These are phyloP conservation scores for Drosophila neocordata DNA, from an alignment of 1,140 invertebrate genomes.

Conservation along the genomic window DNA sequence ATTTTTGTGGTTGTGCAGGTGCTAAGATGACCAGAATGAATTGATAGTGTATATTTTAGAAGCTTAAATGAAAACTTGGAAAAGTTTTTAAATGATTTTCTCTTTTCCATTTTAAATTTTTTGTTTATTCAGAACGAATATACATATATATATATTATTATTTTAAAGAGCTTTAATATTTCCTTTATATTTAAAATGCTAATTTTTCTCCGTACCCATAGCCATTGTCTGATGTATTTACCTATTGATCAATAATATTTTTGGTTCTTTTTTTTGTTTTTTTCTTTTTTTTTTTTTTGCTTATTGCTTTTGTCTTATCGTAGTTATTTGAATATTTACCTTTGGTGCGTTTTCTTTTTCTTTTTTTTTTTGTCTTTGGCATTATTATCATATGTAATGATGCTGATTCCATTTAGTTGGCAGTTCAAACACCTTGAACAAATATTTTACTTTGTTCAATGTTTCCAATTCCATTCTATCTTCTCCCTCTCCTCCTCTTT, in stretches of 20 bases:
- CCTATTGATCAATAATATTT: constrained; percentile 25
- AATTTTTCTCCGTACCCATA: neutral
- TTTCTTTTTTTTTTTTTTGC: too few species aligned
- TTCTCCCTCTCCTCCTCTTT: neutral
- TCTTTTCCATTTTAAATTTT: neutral
- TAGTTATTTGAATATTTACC: constrained; percentile 7
- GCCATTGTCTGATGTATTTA: neutral
- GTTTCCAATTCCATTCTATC: neutral
- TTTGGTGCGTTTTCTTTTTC: neutral
- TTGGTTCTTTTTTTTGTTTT: constrained; percentile 1
- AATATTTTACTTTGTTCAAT: constrained; percentile 58
- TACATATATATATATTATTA: too few species aligned
- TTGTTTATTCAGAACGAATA: too few species aligned
- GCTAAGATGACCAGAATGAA: too few species aligned
- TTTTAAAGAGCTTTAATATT: too few species aligned
- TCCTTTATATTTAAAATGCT: neutral
- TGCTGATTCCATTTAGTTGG: constrained; percentile 41
- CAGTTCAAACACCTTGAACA: constrained; percentile 58
- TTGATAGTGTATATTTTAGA: too few species aligned
- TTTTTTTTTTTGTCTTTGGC: constrained; percentile 8
- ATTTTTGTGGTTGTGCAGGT: too few species aligned
- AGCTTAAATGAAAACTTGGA: too few species aligned
- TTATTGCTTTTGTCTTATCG: neutral
- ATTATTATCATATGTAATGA: constrained; percentile 72
- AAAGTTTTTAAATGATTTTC: too few species aligned